These are phyloP conservation scores for Enteromius mattozi DNA, from an alignment of 2,797 vertebrate genomes.

Conservation along the genomic window DNA sequence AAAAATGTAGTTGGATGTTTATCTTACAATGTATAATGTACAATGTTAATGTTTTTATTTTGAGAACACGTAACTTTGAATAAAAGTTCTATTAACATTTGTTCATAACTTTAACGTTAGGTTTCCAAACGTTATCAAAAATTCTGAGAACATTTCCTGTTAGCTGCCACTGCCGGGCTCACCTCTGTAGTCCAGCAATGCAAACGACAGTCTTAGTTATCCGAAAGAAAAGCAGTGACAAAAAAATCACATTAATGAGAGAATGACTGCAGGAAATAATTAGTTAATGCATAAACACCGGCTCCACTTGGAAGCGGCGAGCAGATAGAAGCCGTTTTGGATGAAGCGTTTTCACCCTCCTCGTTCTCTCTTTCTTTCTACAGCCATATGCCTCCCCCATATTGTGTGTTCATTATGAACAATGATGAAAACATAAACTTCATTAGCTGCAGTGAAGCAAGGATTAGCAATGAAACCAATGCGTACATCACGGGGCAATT, in stretches of 20 bases:
- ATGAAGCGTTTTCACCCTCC: constrained; percentile 9
- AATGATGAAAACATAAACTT: constrained; percentile 40
- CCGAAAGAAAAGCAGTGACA: neutral
- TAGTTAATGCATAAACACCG: constrained; percentile 32
- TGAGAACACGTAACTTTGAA: neutral
- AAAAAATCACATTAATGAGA: constrained; percentile 36
- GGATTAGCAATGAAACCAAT: constrained; percentile 22
- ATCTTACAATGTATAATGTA: neutral
- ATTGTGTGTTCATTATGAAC: constrained; percentile 40
- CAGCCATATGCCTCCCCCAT: constrained; percentile 37
- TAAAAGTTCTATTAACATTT: neutral
- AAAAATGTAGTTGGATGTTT: neutral
- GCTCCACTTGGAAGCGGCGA: constrained; percentile 3
- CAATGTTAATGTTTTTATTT: neutral
- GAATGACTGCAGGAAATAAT: constrained; percentile 48
- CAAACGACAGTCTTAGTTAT: neutral
- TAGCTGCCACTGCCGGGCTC: neutral
- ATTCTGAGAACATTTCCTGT: neutral
- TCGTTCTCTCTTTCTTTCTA: neutral
- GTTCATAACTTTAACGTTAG: neutral
- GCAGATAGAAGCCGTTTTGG: constrained; percentile 6
- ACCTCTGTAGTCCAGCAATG: neutral
- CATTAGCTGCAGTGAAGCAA: constrained; percentile 28
- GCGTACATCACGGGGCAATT: constrained; percentile 18
- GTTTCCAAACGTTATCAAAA: neutral